Conservation (phyloP, 2,888 invertebrate genomes). For the Psylliodes chrysocephalus region DNA sequence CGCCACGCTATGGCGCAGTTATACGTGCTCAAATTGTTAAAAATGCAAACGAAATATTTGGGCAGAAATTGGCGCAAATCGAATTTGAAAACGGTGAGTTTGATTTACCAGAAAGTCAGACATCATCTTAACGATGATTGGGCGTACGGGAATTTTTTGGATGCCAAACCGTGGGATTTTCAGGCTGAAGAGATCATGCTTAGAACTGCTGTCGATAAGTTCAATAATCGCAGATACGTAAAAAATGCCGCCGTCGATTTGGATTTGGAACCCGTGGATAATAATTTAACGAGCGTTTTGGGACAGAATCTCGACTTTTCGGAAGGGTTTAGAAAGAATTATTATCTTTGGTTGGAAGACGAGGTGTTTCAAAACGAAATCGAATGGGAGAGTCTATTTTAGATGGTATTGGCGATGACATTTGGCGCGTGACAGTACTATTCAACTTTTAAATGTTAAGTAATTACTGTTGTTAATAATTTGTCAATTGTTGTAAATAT, state of each 20-base stretch:
- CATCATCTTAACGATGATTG: conserved; percentile 98
- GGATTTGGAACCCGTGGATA: conserved; percentile 77
- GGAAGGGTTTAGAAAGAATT: conserved; percentile 92
- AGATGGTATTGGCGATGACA: no score
- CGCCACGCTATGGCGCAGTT: conserved; percentile 97
- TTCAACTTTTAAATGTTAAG: no score
- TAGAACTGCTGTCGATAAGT: conserved; percentile 93
- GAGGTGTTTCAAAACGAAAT: conserved; percentile 92
- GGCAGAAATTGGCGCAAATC: conserved; percentile 99
- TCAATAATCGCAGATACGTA: conserved; percentile 89
- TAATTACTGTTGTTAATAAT: no score
- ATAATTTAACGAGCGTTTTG: conserved; percentile 83
- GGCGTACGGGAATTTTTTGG: conserved; percentile 99
- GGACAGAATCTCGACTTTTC: conserved; percentile 82
- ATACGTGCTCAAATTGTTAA: conserved; percentile 95
- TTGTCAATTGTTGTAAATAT: no score
- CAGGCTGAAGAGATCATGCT: conserved; percentile 97
- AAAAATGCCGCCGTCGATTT: conserved; percentile 55
- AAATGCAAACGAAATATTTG: conserved; percentile 99
- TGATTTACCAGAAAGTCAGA: conserved; percentile 96
- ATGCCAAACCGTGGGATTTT: conserved; percentile 98
- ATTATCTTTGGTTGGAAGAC: conserved; percentile 94
- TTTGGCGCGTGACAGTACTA: no score
- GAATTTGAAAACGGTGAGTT: conserved; percentile 99
- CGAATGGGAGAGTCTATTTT: conserved; percentile 76